These are phyloP conservation scores for Drosophila mulleri DNA, from an alignment of 2,888 invertebrate species.

Conservation along the genomic window DNA sequence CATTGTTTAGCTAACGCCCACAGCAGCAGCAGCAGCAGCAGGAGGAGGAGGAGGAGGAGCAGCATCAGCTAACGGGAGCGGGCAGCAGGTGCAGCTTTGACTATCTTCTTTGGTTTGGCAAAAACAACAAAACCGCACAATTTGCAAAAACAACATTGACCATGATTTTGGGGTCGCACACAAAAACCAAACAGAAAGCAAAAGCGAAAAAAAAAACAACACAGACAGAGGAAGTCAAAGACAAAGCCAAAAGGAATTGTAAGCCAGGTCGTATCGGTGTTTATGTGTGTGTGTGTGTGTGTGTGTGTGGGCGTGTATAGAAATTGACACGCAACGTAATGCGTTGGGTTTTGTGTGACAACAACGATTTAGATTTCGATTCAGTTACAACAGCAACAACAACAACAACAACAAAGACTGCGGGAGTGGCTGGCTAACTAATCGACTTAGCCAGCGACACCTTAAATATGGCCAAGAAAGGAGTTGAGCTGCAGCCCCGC, in stretches of 20 bases:
- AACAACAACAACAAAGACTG: neutral
- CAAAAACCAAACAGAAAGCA: conserved; percentile 36
- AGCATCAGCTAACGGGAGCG: neutral
- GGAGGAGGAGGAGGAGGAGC: neutral
- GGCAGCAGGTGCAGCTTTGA: conserved; percentile 6
- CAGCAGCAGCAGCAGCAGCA: conserved; percentile 13
- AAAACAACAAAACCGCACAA: conserved; percentile 72
- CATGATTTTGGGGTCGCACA: conserved; percentile 61
- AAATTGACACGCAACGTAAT: conserved; percentile 71
- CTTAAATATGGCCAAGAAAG: conserved; percentile 52
- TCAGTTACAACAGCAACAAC: conserved; percentile 16
- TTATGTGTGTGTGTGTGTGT: conserved; percentile 29
- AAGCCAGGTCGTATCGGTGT: conserved; percentile 3
- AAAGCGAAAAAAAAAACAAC: conserved; percentile 19
- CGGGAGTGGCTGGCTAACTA: conserved; percentile 40
- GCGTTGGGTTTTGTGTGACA: conserved; percentile 63
- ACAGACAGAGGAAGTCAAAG: conserved; percentile 30
- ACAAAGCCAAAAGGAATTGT: conserved; percentile 37
- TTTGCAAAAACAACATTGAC: conserved; percentile 77
- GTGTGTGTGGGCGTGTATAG: conserved; percentile 60
- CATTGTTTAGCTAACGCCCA: conserved; percentile 73
- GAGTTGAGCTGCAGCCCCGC: conserved; percentile 6
- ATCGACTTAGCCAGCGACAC: conserved; percentile 78
- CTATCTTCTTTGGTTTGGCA: conserved; percentile 19
- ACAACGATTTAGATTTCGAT: conserved; percentile 33